Evolutionary conservation across 2,113 vertebrate species (phyloP), one percentile per base, ranked within the genome.

Genomic region (Brachionichthys hirsutus): DNA sequence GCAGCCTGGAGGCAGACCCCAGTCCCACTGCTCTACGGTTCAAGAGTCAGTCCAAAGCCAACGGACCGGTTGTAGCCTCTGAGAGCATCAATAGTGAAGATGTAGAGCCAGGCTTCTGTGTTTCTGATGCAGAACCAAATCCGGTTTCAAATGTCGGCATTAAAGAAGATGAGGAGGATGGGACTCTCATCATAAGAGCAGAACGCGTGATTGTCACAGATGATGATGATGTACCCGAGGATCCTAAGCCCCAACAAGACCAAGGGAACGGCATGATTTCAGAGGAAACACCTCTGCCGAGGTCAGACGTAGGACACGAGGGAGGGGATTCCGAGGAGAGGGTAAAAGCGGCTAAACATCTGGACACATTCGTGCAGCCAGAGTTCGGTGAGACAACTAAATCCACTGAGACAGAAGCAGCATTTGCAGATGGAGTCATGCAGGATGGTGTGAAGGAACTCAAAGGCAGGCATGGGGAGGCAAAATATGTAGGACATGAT

Each of bases 171-270:
- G 54, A 72, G 16, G 85, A 87, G 2, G 88, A 84, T 20, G 87
- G 80, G 12, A 80, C 67, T 44, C 15, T 85, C 34, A 65, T 92
- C 47, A 92, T 91, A 24, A 75, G 89, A 55, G 91, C 91, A 13
- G 88, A 91, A 57, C 57, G 87, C 38, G 87, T 92, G 48, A 87
- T 90, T 46, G 78, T 92, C 73, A 87, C 73, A 14, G 90, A 91
- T 6, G 90, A 75, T 9, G 87, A 90, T 9, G 86, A 85, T 55
- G 15, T 15, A 3, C 30, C 73, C 10, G 65, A 83, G 24, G 68
- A 69, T 20, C 16, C 50, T 8, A 7, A 17, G 2, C 5, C 60
- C 0, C 51, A 63, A 20, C 75, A 72, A 22, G 52, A 54, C 51
- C 40, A 54, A 24, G 54, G 17, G 54, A 48, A 70, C 18, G n/a